phyloP scores from a whole-genome alignment of 1,140 invertebrate species.

The Danaus melanippus region DNA sequence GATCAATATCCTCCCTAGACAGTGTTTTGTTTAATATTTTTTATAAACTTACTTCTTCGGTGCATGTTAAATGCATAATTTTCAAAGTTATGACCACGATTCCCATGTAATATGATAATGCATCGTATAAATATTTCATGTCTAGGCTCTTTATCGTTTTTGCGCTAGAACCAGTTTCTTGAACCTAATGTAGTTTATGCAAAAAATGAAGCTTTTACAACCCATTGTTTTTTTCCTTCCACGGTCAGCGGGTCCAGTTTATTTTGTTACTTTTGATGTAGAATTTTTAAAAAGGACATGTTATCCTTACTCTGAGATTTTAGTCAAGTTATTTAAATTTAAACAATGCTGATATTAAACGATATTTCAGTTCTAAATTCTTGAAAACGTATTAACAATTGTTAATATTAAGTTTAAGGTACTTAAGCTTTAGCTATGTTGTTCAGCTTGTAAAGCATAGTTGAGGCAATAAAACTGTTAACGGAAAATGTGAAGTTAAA shows the following conservation, averaged over 20 bases:
- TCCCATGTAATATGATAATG: constrained; percentile 71
- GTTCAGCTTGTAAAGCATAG: constrained; percentile 34
- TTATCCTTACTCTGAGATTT: too few relatives aligned
- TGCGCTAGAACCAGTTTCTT: constrained; percentile 55
- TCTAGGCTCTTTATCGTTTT: constrained; percentile 62
- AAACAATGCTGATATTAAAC: too few relatives aligned
- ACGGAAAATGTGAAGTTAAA: constrained; percentile 51
- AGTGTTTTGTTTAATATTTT: constrained; percentile 26
- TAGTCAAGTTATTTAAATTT: too few relatives aligned
- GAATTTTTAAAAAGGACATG: constrained; percentile 5
- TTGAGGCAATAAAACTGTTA: constrained; percentile 50
- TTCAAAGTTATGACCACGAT: constrained; percentile 65
- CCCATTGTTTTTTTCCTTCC: constrained; percentile 18
- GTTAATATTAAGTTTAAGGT: constrained; percentile 30
- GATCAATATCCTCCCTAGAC: constrained; percentile 31
- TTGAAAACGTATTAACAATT: too few relatives aligned
- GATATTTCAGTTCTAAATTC: too few relatives aligned
- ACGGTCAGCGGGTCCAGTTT: constrained; percentile 8
- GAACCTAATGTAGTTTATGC: constrained; percentile 39
- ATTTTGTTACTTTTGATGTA: constrained; percentile 12
- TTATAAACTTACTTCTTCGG: constrained; percentile 41
- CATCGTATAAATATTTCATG: constrained; percentile 68
- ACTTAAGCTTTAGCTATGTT: constrained; percentile 32
- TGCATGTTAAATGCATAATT: constrained; percentile 67
- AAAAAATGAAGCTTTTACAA: constrained; percentile 39